Evolutionary conservation across 2,113 vertebrate genomes (phyloP).

Genomic region (Heterotis niloticus): DNA sequence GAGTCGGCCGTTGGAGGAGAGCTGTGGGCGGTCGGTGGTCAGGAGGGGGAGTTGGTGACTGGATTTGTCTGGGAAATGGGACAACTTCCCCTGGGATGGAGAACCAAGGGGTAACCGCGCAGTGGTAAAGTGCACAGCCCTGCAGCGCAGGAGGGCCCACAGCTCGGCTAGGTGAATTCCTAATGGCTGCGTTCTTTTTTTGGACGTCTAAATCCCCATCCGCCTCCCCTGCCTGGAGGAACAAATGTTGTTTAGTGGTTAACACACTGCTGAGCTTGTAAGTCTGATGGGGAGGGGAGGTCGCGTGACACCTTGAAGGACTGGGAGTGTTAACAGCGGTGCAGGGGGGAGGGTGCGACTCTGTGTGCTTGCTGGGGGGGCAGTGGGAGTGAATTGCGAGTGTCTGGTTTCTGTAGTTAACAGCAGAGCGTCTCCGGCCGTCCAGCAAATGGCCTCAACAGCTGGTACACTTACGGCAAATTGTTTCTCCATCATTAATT

Average conservation of each 20-base stretch:
- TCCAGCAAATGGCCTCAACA: background rate
- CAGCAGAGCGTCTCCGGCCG: background rate
- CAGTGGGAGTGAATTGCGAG: background rate
- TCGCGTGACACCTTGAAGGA: background rate
- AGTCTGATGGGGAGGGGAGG: background rate
- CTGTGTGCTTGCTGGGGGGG: background rate
- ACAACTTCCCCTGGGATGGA: background rate
- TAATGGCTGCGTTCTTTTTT: background rate
- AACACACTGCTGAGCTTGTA: constrained; percentile 16
- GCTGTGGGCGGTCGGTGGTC: too few relatives aligned
- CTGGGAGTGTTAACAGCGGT: background rate
- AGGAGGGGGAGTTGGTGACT: background rate
- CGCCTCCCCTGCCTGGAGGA: background rate
- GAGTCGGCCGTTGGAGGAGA: constrained; percentile 5
- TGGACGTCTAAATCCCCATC: background rate
- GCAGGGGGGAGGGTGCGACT: background rate
- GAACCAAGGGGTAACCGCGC: background rate
- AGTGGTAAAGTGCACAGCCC: background rate
- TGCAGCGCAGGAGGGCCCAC: background rate
- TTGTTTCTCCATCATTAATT: background rate
- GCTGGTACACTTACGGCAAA: background rate
- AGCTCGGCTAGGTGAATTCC: background rate
- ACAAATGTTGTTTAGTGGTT: constrained; percentile 14
- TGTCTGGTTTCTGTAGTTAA: constrained; percentile 1
- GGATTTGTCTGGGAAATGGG: background rate